These are phyloP conservation scores for Hirtodrosophila confusa DNA, from an alignment of 2,888 invertebrate species.

Conservation along the genomic window DNA sequence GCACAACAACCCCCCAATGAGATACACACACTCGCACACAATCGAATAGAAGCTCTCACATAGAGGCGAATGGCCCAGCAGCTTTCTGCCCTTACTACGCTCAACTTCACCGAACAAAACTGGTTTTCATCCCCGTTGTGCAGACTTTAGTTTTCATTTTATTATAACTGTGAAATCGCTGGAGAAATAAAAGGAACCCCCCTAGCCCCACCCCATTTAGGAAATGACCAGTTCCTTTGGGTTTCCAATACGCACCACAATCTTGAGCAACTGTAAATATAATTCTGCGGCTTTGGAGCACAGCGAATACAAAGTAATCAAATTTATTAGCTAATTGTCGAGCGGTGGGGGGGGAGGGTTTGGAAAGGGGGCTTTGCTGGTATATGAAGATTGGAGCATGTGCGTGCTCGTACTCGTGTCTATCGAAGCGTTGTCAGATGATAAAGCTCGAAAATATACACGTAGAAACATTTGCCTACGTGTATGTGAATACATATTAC, in stretches of 20 bases:
- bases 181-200: slow-evolving; percentile 42
- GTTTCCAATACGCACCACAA: slow-evolving; percentile 7
- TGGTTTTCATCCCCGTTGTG: slow-evolving; percentile 72
- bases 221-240: slow-evolving; percentile 10
- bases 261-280: slow-evolving; percentile 3
- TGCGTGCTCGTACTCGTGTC: slow-evolving; percentile 60
- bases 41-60: slow-evolving; percentile 37
- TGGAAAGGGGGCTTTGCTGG: background rate
- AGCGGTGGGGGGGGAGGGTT: too few species aligned
- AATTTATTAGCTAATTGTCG: slow-evolving; percentile 52
- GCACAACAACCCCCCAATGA: slow-evolving; percentile 52
- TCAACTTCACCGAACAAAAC: slow-evolving; percentile 46
- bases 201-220: slow-evolving; percentile 20
- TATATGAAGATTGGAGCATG: slow-evolving; percentile 51
- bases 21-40: slow-evolving; percentile 19
- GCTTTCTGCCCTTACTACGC: slow-evolving; percentile 68
- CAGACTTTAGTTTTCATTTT: slow-evolving; percentile 67
- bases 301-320: slow-evolving; percentile 46
- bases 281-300: slow-evolving; percentile 5
- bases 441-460: slow-evolving; percentile 61
- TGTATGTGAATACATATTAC: slow-evolving; percentile 9
- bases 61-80: slow-evolving; percentile 36
- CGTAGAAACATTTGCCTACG: slow-evolving; percentile 46
- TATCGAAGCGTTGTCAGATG: slow-evolving; percentile 55
- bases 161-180: slow-evolving; percentile 54